Evolutionary conservation across 2,113 vertebrate species (phyloP).

Genomic region (Apodemus sylvaticus): DNA sequence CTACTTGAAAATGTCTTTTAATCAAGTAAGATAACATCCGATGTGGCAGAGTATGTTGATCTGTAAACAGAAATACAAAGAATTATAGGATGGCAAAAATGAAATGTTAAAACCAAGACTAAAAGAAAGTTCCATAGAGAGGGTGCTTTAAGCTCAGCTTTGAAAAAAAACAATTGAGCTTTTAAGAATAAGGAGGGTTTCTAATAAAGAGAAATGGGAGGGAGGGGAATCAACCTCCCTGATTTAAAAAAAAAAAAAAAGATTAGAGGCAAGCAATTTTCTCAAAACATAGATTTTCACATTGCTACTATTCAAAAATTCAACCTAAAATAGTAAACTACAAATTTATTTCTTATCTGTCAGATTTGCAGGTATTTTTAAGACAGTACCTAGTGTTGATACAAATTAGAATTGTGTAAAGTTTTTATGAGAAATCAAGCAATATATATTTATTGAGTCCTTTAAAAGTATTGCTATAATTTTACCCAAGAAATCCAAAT

Average conservation of each 20-base stretch:
- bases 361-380: neutral
- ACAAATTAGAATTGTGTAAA: neutral
- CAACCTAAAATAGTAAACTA: conserved; percentile 18
- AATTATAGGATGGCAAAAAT: neutral
- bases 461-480: conserved; percentile 30
- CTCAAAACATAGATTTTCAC: conserved; percentile 11
- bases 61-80: conserved; percentile 24
- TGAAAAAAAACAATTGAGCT: conserved; percentile 5
- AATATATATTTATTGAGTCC: neutral
- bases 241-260: neutral
- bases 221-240: neutral
- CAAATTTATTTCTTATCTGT: neutral
- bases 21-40: conserved; percentile 10
- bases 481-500: conserved; percentile 55
- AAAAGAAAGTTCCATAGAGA: neutral
- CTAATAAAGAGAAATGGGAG: neutral
- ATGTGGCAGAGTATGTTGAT: neutral
- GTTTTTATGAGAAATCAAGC: conserved; percentile 12
- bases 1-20: neutral
- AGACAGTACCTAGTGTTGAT: neutral
- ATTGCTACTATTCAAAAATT: neutral
- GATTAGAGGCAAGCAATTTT: neutral
- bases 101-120: conserved; percentile 4
- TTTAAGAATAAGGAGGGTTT: conserved; percentile 28
- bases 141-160: conserved; percentile 31